Percentiles rank a stretch among this genome's conserved stretches.
Conservation (phyloP, 2,888 invertebrate genomes). For the Epiblema foenella region DNA sequence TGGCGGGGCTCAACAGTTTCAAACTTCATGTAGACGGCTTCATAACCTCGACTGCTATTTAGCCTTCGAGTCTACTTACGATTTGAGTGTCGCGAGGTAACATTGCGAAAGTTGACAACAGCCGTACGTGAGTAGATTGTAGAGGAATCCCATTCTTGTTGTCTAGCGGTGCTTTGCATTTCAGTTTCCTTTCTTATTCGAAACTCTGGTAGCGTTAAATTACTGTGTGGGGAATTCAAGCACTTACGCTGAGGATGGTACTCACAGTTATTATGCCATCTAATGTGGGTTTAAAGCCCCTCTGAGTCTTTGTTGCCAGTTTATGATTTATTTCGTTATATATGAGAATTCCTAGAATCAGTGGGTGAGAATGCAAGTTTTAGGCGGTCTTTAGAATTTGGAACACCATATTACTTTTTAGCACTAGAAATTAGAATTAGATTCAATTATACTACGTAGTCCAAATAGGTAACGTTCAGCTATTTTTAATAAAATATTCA, state of each 20-base stretch:
- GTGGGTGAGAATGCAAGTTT: constrained; percentile 15
- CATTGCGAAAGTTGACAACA: constrained; percentile 83
- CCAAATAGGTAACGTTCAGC: too few relatives aligned
- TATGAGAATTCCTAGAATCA: constrained; percentile 16
- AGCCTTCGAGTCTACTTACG: constrained; percentile 78
- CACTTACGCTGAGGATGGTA: constrained; percentile 39
- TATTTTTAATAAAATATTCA: too few relatives aligned
- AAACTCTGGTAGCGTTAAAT: constrained; percentile 52
- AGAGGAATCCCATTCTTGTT: constrained; percentile 69
- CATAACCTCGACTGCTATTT: constrained; percentile 61
- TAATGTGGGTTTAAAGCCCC: constrained; percentile 37
- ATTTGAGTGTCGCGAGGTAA: constrained; percentile 76
- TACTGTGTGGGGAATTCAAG: constrained; percentile 49
- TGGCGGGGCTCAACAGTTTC: constrained; percentile 32
- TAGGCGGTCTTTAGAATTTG: constrained; percentile 17
- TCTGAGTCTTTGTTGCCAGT: constrained; percentile 34
- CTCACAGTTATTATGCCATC: constrained; percentile 37
- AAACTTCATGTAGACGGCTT: constrained; percentile 61
- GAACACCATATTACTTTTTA: background rate
- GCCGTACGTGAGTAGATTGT: constrained; percentile 75
- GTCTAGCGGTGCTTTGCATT: constrained; percentile 64
- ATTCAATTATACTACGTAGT: too few relatives aligned
- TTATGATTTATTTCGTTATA: constrained; percentile 35
- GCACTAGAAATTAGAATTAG: background rate
- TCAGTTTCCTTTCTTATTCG: constrained; percentile 67